phyloP scores from a whole-genome alignment of 2,797 vertebrate species.

The Danionella dracula region DNA sequence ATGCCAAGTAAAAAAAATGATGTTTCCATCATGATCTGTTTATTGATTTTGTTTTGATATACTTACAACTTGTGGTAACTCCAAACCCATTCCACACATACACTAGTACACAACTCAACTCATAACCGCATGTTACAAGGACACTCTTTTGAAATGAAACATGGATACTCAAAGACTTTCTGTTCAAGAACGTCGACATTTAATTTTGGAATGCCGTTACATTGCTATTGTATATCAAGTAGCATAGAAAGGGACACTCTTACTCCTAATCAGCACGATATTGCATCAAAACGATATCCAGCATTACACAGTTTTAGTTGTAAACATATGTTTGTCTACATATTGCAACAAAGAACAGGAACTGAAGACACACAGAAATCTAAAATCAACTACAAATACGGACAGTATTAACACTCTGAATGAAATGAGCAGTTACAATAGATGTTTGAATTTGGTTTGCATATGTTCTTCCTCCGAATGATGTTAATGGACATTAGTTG shows the following conservation, averaged over 20 bases:
- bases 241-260: not conserved
- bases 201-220: constrained; percentile 44
- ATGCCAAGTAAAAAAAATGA: not conserved
- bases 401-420: not conserved
- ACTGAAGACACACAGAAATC: not conserved
- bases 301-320: not conserved
- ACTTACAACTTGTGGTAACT: not conserved
- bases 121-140: not conserved
- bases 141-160: not conserved
- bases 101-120: not conserved
- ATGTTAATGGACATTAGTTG: constrained; percentile 2
- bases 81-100: not conserved
- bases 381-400: not conserved
- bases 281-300: not conserved
- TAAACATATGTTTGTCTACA: not conserved
- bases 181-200: constrained; percentile 18
- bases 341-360: not conserved
- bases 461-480: not conserved
- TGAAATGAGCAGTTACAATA: not conserved
- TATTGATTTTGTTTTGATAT: not conserved
- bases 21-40: not conserved
- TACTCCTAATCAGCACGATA: not conserved
- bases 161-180: not conserved
- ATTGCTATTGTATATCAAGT: constrained; percentile 11
- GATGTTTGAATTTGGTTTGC: constrained; percentile 2